Percentiles rank a stretch among this genome's conserved stretches.
Conservation (phyloP, 2,888 invertebrate species). For the Hymenopus coronatus region DNA sequence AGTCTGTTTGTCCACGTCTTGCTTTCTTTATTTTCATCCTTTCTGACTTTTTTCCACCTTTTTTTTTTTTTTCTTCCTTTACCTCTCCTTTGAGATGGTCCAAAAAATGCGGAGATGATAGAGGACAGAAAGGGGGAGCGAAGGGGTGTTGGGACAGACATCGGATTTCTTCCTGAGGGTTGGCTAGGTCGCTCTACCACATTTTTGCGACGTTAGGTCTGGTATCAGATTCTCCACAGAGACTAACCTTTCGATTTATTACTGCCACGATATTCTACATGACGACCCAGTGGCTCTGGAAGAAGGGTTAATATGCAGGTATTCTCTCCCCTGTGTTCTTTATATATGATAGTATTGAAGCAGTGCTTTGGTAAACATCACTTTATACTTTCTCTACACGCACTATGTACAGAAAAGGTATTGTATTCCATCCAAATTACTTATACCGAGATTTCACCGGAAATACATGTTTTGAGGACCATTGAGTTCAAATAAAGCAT, state of each 20-base stretch:
- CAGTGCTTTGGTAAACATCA: no score
- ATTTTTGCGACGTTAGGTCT: not conserved
- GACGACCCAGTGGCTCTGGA: not conserved
- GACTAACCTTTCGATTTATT: not conserved
- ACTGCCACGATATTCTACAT: not conserved
- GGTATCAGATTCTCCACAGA: not conserved
- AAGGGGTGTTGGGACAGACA: not conserved
- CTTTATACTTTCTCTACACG: no score
- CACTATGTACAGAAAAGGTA: no score
- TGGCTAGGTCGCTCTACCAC: not conserved
- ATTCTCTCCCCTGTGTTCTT: no score
- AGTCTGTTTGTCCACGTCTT: conserved; percentile 7
- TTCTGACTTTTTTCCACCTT: not conserved
- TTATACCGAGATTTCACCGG: no score
- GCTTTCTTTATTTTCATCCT: not conserved
- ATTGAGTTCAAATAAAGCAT: no score
- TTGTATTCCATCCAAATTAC: no score
- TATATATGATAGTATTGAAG: no score
- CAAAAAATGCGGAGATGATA: conserved; percentile 15
- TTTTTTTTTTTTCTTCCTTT: not conserved
- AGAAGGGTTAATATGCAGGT: no score
- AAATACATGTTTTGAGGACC: no score
- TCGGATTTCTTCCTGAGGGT: not conserved
- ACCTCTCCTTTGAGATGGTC: not conserved
- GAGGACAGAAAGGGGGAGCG: not conserved